Base-by-base conservation (phyloP, 35 echinoderm and acorn worm genomes). In the Eucidaris tribuloides region DNA sequence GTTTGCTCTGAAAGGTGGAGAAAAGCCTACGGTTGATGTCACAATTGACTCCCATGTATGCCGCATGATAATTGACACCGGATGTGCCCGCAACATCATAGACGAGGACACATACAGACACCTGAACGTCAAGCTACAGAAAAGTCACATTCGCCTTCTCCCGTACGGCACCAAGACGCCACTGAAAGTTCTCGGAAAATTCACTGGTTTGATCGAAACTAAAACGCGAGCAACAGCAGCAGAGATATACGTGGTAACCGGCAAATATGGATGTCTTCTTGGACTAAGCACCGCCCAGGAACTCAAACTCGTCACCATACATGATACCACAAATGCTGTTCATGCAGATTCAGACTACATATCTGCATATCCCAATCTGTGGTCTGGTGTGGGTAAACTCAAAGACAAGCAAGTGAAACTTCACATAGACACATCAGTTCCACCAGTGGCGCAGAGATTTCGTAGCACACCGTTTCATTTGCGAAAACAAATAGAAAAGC, bases 381-480 rank as follows among this genome's bases (percentile, higher is more conserved):
- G 44, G 22, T 33, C 29, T 20, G 84, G 84, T 5, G 45, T 86
- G 42, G 77, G 85, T 34, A 88, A 88, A 28, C 59, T 88, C 35
- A 88, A 88, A 25, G 85, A 28, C 42, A 60, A 9, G 5, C 0
- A 82, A 29, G 41, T 46, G 3, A 84, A 71, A 45, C 70, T 90
- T 0, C 80, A 90, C 48, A 84, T 83, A 2, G 80, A 90, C 37
- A 56, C 49, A 19, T 77, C 82, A 19, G 89, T 91, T 27, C 46
- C 20, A 2, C 83, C 81, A 27, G 48, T 80, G 0, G 50, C 84
- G 18, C 83, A 91, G 58, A 4, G 40, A 1, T 61, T 58, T 60
- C 38, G 84, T 27, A 59, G 43, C 3, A 78, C 71, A 3, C 91
- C 91, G 25, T 89, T 93, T 39, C 85, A 89, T 80, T 29, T 92